phyloP scores from a whole-genome alignment of 2,113 vertebrate species.

The Beaufortia kweichowensis region DNA sequence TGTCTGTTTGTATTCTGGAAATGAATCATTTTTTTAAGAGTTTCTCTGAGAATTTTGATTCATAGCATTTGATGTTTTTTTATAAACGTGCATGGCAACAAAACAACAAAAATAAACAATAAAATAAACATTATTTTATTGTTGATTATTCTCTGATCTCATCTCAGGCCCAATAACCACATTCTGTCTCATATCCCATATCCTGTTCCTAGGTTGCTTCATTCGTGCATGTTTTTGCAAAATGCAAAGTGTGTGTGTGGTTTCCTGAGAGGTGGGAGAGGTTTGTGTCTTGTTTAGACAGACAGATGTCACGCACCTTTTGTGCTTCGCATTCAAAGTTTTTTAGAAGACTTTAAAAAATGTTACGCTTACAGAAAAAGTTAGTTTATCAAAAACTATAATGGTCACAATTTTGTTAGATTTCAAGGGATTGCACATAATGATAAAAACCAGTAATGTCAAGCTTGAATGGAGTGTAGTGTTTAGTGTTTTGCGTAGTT shows the following conservation, averaged over 20 bases:
- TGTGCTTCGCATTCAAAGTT: neutral
- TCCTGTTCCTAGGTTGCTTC: conserved; percentile 63
- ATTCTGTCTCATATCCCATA: conserved; percentile 63
- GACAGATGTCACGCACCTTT: conserved; percentile 25
- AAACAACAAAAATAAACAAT: too few relatives aligned
- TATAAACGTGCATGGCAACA: neutral
- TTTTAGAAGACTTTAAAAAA: neutral
- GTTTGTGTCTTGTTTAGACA: conserved; percentile 3
- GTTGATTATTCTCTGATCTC: conserved; percentile 22
- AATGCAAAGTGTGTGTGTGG: conserved; percentile 49
- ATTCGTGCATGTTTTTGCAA: conserved; percentile 54
- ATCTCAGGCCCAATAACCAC: conserved; percentile 53
- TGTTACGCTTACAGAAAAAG: neutral
- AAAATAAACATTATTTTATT: neutral
- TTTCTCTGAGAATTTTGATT: neutral
- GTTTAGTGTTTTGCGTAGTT: too few relatives aligned
- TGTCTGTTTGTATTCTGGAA: neutral
- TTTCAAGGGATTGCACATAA: too few relatives aligned
- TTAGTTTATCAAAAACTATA: neutral
- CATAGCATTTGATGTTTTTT: neutral
- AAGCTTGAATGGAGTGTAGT: too few relatives aligned
- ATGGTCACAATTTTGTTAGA: neutral
- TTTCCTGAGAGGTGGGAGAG: conserved; percentile 38
- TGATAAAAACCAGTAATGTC: too few relatives aligned
- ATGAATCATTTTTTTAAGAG: neutral